A percentile compares a stretch with the other conserved stretches of the same genome.
Evolutionary conservation across 2,113 vertebrate genomes (phyloP).

Genomic region (Equus przewalskii): DNA sequence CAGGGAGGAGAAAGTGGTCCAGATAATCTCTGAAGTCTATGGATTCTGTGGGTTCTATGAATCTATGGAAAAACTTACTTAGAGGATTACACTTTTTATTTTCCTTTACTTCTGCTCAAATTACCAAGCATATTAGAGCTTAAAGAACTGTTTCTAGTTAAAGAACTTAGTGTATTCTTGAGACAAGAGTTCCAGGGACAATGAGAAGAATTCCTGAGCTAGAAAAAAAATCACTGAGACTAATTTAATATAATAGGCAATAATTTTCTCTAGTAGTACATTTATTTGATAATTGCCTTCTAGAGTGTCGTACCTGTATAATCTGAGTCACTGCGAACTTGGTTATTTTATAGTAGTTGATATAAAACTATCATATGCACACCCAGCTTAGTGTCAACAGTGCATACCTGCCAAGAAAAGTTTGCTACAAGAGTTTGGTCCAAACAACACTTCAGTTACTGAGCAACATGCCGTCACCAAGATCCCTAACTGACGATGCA

Average conservation of each 20-base stretch:
- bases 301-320: background rate
- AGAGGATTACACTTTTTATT: constrained; percentile 23
- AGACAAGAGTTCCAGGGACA: constrained; percentile 22
- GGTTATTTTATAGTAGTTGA: constrained; percentile 23
- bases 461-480: background rate
- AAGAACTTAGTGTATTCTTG: constrained; percentile 21
- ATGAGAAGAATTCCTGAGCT: constrained; percentile 39
- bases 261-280: background rate
- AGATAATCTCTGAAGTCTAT: background rate
- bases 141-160: constrained; percentile 38
- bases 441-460: constrained; percentile 53
- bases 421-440: constrained; percentile 18
- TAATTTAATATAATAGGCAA: constrained; percentile 11
- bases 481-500: background rate
- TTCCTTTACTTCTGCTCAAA: constrained; percentile 41
- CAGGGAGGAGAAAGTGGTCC: background rate
- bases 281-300: constrained; percentile 49
- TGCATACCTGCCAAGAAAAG: constrained; percentile 58
- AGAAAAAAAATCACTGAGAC: background rate
- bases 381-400: constrained; percentile 28
- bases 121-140: background rate
- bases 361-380: background rate
- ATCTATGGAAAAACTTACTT: constrained; percentile 38
- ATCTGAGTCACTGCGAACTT: constrained; percentile 17
- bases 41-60: background rate